Evolutionary conservation across 2,888 invertebrate species (phyloP).

Genomic region (Agrochola lota): DNA sequence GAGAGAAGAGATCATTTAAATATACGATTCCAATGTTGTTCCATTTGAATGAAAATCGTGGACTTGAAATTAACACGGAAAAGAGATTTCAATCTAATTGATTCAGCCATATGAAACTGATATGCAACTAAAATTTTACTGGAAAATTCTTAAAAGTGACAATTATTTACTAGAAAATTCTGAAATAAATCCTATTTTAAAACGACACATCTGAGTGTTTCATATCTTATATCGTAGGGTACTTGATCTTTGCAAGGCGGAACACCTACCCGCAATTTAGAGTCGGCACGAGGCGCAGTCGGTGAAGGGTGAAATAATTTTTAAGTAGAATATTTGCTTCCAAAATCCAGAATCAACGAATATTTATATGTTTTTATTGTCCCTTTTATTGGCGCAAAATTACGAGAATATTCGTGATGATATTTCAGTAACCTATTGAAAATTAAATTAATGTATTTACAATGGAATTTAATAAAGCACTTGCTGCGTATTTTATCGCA

Average conservation of each 20-base stretch:
- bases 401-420: slow-evolving; percentile 67
- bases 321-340: slow-evolving; percentile 84
- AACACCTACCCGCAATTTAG: slow-evolving; percentile 66
- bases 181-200: neutral
- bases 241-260: slow-evolving; percentile 60
- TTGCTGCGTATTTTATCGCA: slow-evolving; percentile 67
- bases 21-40: neutral
- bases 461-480: slow-evolving; percentile 66
- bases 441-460: slow-evolving; percentile 59
- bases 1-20: slow-evolving; percentile 18
- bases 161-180: neutral
- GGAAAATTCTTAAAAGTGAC: neutral
- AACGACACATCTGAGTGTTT: slow-evolving; percentile 61
- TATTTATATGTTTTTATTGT: slow-evolving; percentile 87
- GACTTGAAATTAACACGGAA: neutral
- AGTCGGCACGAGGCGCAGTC: slow-evolving; percentile 60
- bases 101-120: neutral
- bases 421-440: slow-evolving; percentile 57
- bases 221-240: slow-evolving; percentile 62
- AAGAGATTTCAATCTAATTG: neutral
- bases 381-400: slow-evolving; percentile 77
- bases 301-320: slow-evolving; percentile 74
- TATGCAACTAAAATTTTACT: neutral
- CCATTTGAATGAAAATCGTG: neutral
- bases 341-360: slow-evolving; percentile 88